Conservation (phyloP, 2,888 invertebrate genomes). For the Agriopis leucophaearia region DNA sequence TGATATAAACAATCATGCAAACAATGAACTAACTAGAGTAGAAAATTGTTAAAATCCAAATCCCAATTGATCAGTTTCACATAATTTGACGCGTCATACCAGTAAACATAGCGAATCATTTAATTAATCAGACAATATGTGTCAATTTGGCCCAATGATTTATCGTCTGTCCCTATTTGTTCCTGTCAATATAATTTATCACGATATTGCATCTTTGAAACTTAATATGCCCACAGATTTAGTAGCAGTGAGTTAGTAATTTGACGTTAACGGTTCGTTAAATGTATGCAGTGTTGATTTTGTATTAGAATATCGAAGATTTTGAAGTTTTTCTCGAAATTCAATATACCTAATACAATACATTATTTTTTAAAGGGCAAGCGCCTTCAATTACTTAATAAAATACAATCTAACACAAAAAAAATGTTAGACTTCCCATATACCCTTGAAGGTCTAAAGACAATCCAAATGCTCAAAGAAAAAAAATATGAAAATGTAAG, state of each 20-base stretch:
- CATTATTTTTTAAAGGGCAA: no score
- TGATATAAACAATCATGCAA: slow-evolving; percentile 2
- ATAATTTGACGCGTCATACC: slow-evolving; percentile 19
- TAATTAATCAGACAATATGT: slow-evolving; percentile 43
- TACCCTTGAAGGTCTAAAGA: no score
- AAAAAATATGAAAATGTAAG: no score
- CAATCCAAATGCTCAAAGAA: no score
- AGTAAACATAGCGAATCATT: slow-evolving; percentile 25
- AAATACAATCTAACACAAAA: no score
- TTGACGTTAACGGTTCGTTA: slow-evolving; percentile 31
- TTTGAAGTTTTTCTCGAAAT: slow-evolving; percentile 25
- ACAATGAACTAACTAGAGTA: slow-evolving; percentile 19
- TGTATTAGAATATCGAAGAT: slow-evolving; percentile 14
- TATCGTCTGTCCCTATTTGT: slow-evolving; percentile 35
- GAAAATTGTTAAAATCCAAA: slow-evolving; percentile 3
- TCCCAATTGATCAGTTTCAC: slow-evolving; percentile 32
- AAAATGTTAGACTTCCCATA: no score
- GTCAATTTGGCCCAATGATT: slow-evolving; percentile 37
- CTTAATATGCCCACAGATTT: slow-evolving; percentile 28
- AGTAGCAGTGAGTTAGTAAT: slow-evolving; percentile 17
- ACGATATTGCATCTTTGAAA: slow-evolving; percentile 35
- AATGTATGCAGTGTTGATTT: slow-evolving; percentile 35
- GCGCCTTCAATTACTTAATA: no score
- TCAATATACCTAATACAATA: no score
- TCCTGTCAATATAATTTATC: slow-evolving; percentile 37